These are phyloP conservation scores for Callipepla californica DNA, from an alignment of 2,113 vertebrate species.

Conservation along the genomic window DNA sequence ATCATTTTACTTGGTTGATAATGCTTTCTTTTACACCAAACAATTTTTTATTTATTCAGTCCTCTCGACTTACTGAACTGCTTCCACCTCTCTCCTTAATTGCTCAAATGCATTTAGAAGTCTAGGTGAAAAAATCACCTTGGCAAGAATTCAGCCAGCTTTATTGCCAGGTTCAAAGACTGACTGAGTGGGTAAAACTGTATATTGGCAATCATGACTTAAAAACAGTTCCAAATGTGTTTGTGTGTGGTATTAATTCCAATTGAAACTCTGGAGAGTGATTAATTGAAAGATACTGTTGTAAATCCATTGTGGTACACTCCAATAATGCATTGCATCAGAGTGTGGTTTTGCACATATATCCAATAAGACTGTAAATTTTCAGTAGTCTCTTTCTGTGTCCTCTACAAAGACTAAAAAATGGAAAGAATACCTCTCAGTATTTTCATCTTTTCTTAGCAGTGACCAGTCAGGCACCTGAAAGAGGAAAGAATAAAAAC, in stretches of 20 bases:
- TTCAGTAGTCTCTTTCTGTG: not conserved
- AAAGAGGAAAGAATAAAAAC: not conserved
- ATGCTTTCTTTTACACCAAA: not conserved
- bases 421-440: not conserved
- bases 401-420: not conserved
- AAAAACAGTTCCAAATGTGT: slow-evolving; percentile 16
- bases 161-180: slow-evolving; percentile 33
- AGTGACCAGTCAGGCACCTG: not conserved
- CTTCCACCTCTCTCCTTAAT: slow-evolving; percentile 21
- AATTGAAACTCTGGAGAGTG: slow-evolving; percentile 18
- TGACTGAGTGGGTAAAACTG: not conserved
- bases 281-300: slow-evolving; percentile 40
- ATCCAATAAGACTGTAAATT: not conserved
- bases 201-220: not conserved
- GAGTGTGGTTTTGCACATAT: not conserved
- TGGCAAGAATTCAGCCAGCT: slow-evolving; percentile 44
- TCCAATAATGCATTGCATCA: not conserved
- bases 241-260: not conserved
- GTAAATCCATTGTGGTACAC: not conserved
- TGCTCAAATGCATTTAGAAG: slow-evolving; percentile 51
- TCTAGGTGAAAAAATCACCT: slow-evolving; percentile 42
- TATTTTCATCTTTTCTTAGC: not conserved
- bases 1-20: not conserved
- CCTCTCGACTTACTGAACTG: slow-evolving; percentile 42
- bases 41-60: slow-evolving; percentile 37